Conservation (phyloP, 1,140 invertebrate genomes). For the Galleria mellonella region DNA sequence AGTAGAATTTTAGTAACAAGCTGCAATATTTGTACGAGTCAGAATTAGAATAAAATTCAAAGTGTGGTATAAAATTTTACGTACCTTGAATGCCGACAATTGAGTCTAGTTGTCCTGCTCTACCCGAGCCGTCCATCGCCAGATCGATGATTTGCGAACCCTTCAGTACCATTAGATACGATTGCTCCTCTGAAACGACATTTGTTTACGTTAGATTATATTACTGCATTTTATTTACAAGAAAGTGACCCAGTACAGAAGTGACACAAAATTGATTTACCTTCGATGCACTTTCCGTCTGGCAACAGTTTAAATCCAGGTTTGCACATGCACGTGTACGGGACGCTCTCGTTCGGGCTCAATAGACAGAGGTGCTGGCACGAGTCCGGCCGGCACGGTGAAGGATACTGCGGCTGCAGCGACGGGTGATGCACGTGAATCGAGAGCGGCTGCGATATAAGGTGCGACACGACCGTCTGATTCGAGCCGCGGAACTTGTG, state of each 20-base stretch:
- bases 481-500: slow-evolving; percentile 94
- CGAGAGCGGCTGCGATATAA: slow-evolving; percentile 94
- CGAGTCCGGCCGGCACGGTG: slow-evolving; percentile 86
- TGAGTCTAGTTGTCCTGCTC: slow-evolving; percentile 87
- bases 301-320: slow-evolving; percentile 85
- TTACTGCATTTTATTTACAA: neutral
- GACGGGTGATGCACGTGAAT: slow-evolving; percentile 96
- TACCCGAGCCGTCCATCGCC: slow-evolving; percentile 83
- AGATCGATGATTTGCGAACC: slow-evolving; percentile 92
- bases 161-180: slow-evolving; percentile 94
- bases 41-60: slow-evolving; percentile 1
- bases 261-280: slow-evolving; percentile 23
- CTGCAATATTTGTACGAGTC: no score
- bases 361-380: slow-evolving; percentile 96
- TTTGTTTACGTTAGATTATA: neutral
- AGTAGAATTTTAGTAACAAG: no score
- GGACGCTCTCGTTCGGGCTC: slow-evolving; percentile 79
- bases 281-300: slow-evolving; percentile 85
- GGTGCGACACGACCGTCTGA: slow-evolving; percentile 93
- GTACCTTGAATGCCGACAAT: slow-evolving; percentile 91
- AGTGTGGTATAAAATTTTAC: neutral
- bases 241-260: neutral
- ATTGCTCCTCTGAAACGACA: slow-evolving; percentile 81
- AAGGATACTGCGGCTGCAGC: slow-evolving; percentile 89
- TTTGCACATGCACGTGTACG: slow-evolving; percentile 93